phyloP scores from a whole-genome alignment of 2,113 vertebrate species.

The Cheirogaleus medius region DNA sequence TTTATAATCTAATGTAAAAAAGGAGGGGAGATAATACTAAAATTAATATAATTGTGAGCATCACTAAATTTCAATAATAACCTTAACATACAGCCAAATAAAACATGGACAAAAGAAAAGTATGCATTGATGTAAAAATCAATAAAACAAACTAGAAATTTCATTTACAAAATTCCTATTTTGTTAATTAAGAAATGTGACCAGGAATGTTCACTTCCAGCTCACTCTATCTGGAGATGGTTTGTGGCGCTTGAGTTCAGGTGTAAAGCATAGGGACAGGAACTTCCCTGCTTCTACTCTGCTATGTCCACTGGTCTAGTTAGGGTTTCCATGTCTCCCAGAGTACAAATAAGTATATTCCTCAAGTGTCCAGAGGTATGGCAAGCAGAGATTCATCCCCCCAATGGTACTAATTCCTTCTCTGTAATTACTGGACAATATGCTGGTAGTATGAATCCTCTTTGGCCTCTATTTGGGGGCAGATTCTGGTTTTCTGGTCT shows the following conservation, averaged over 20 bases:
- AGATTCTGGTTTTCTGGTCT: neutral
- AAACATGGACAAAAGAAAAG: slow-evolving; percentile 13
- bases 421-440: neutral
- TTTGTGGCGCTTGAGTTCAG: neutral
- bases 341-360: neutral
- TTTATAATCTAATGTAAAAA: slow-evolving; percentile 8
- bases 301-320: neutral
- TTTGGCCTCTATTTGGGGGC: neutral
- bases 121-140: neutral
- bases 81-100: neutral
- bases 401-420: neutral
- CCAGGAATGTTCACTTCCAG: neutral
- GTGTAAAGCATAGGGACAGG: neutral
- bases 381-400: neutral
- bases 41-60: neutral
- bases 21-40: neutral
- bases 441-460: neutral
- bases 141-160: slow-evolving; percentile 1
- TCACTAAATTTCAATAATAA: slow-evolving; percentile 21
- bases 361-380: neutral
- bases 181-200: neutral
- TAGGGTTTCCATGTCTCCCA: neutral
- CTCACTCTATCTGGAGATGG: neutral
- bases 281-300: neutral
- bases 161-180: neutral